Evolutionary conservation across 2,797 vertebrate species (phyloP).

Genomic region (Alectoris magna): DNA sequence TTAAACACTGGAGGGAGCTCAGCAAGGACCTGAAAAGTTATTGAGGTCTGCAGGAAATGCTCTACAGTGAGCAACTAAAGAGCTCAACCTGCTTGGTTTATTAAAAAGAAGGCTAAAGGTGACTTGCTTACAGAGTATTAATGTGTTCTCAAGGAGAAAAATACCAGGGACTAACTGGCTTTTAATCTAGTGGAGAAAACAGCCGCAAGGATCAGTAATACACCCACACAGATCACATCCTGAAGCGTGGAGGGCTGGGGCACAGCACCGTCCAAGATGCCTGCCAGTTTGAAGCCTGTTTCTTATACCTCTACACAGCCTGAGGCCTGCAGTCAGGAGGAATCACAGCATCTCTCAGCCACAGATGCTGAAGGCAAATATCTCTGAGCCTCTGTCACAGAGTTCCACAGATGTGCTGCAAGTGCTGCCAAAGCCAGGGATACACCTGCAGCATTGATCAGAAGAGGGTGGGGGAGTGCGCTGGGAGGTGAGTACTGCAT

Average conservation of each 20-base stretch:
- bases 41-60: not conserved
- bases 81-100: not conserved
- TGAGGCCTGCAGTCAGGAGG: not conserved
- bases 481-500: fast-evolving
- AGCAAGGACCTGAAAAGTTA: not conserved
- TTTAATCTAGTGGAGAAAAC: not conserved
- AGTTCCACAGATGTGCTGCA: not conserved
- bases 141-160: not conserved
- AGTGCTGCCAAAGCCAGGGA: not conserved
- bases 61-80: not conserved
- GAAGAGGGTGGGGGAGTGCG: not conserved
- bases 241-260: not conserved
- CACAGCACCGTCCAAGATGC: not conserved
- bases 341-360: not conserved
- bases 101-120: constrained; percentile 12
- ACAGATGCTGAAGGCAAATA: not conserved
- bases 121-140: not conserved
- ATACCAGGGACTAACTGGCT: not conserved
- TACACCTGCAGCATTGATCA: too few species aligned
- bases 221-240: fast-evolving
- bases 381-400: not conserved
- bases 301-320: not conserved
- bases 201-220: not conserved
- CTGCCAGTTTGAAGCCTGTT: not conserved
- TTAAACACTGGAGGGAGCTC: not conserved